phyloP scores from a whole-genome alignment of 2,113 vertebrate species.

The Dromaius novaehollandiae region DNA sequence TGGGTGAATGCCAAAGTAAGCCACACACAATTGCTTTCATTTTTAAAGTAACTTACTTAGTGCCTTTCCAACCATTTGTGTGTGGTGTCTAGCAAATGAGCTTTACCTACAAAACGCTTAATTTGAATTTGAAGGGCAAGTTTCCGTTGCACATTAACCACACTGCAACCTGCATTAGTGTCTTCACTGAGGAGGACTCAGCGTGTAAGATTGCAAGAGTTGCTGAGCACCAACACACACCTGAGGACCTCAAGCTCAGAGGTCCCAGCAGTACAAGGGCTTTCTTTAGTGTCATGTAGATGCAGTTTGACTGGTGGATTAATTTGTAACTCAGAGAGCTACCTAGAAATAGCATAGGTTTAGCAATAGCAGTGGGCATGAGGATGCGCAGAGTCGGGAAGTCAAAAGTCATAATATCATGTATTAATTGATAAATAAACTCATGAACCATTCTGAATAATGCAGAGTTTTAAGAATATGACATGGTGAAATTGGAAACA shows the following conservation, averaged over 20 bases:
- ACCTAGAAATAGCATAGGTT: not conserved
- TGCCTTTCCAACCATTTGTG: not conserved
- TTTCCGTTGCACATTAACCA: not conserved
- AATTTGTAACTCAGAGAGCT: not conserved
- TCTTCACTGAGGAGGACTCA: not conserved
- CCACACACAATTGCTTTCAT: not conserved
- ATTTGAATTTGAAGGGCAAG: not conserved
- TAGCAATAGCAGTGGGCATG: rapidly evolving
- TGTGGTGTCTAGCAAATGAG: not conserved
- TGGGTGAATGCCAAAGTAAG: not conserved
- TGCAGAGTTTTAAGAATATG: not conserved
- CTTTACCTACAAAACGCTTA: not conserved
- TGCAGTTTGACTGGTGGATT: not conserved
- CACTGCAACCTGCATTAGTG: not conserved
- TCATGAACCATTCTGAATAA: not conserved
- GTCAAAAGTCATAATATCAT: not conserved
- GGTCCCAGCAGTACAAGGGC: not conserved
- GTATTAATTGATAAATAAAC: constrained; percentile 32
- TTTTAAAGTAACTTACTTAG: not conserved
- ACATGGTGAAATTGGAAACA: not conserved
- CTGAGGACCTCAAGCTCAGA: not conserved
- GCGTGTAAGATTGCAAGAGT: not conserved
- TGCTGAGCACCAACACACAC: not conserved
- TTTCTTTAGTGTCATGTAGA: not conserved
- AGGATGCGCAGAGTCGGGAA: not conserved